Evolutionary conservation across 2,888 invertebrate species (phyloP).

Genomic region (Halictus ligatus): DNA sequence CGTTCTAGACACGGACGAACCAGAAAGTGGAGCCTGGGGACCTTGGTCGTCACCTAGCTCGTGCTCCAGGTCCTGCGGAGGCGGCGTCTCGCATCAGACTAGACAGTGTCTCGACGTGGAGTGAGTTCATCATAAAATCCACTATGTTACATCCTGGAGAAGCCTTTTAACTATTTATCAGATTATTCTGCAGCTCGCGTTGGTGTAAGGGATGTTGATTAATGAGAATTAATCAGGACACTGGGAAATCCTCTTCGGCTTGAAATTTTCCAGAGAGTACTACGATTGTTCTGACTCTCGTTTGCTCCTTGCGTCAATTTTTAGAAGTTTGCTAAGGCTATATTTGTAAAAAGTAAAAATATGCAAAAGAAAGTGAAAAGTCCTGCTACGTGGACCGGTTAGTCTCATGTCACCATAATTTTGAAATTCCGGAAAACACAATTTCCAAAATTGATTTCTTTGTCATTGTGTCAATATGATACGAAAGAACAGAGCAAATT

Average conservation of each 20-base stretch:
- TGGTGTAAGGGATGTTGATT: background rate
- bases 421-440: too few species aligned
- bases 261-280: background rate
- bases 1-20: conserved; percentile 89
- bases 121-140: conserved; percentile 83
- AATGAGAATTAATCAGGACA: background rate
- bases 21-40: conserved; percentile 90
- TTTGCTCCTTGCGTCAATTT: background rate
- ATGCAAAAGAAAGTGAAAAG: too few species aligned
- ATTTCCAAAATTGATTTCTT: too few species aligned
- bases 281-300: background rate
- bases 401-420: too few species aligned
- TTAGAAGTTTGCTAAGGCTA: background rate
- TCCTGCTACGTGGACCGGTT: too few species aligned
- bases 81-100: conserved; percentile 95
- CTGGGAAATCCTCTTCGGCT: background rate
- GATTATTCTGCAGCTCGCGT: conserved; percentile 19
- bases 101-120: conserved; percentile 89
- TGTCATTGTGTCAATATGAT: too few species aligned
- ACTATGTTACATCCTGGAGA: background rate
- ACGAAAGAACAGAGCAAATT: too few species aligned
- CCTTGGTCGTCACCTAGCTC: conserved; percentile 93
- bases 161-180: conserved; percentile 3
- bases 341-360: background rate
- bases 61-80: conserved; percentile 96